Evolutionary conservation across 2,113 vertebrate genomes (phyloP).

Genomic region (Fukomys damarensis): DNA sequence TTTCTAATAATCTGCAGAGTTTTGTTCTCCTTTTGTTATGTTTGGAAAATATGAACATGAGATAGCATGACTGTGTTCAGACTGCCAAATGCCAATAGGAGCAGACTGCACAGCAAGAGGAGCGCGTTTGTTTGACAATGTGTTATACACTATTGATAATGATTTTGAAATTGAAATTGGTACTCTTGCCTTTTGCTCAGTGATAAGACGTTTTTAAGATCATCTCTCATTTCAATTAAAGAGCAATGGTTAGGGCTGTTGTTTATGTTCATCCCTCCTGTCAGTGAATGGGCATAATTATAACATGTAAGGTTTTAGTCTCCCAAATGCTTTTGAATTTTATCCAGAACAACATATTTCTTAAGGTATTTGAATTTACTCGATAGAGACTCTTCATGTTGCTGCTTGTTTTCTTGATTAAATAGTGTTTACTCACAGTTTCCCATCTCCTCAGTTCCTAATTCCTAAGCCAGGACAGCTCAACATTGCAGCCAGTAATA

Average conservation of each 20-base stretch:
- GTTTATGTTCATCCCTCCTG: constrained; percentile 74
- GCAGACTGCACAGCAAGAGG: constrained; percentile 81
- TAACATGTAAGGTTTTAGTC: constrained; percentile 48
- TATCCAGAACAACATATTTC: constrained; percentile 70
- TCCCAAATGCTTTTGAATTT: constrained; percentile 71
- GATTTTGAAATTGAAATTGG: constrained; percentile 81
- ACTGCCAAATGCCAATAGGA: constrained; percentile 82
- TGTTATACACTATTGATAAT: constrained; percentile 84
- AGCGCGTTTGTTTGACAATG: constrained; percentile 82
- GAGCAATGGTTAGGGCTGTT: constrained; percentile 78
- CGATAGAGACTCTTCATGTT: constrained; percentile 10
- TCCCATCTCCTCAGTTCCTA: neutral
- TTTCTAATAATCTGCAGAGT: constrained; percentile 68
- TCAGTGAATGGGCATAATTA: constrained; percentile 52
- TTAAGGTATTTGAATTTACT: constrained; percentile 68
- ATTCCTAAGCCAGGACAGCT: neutral
- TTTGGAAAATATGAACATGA: constrained; percentile 79
- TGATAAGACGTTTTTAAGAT: constrained; percentile 57
- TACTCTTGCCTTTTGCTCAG: constrained; percentile 79
- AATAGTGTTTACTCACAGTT: constrained; percentile 23
- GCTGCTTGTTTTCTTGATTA: constrained; percentile 50
- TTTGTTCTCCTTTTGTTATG: constrained; percentile 75
- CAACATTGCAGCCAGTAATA: neutral
- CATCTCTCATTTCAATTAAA: constrained; percentile 71
- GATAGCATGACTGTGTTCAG: constrained; percentile 77